A percentile compares a stretch with the other conserved stretches of the same genome.
Evolutionary conservation across 2,113 vertebrate species (phyloP).

Genomic region (Noturus placidus): DNA sequence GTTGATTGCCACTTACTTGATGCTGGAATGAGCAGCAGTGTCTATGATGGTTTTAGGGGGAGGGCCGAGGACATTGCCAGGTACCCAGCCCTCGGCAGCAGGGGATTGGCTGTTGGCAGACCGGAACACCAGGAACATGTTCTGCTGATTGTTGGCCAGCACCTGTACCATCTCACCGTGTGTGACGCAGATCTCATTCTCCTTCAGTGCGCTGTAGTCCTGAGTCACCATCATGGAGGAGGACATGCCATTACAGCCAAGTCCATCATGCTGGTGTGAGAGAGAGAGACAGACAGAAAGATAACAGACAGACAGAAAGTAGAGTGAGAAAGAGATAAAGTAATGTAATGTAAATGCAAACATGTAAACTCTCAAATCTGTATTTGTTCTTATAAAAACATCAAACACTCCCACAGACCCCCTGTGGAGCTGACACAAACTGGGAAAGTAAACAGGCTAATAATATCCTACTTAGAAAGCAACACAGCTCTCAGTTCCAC

Average conservation of each 20-base stretch:
- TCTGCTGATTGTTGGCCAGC: constrained; percentile 95
- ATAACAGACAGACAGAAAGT: neutral
- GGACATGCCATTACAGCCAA: constrained; percentile 86
- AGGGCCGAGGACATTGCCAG: constrained; percentile 86
- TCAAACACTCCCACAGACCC: neutral
- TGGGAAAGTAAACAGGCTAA: constrained; percentile 36
- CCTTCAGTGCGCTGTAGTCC: constrained; percentile 97
- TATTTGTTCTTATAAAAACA: constrained; percentile 18
- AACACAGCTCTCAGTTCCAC: neutral
- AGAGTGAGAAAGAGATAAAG: neutral
- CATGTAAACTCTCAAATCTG: neutral
- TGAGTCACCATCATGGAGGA: constrained; percentile 89
- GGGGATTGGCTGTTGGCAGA: constrained; percentile 88
- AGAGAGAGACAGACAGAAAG: neutral
- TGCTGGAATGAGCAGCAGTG: constrained; percentile 83
- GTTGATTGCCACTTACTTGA: constrained; percentile 95
- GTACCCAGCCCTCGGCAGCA: constrained; percentile 96
- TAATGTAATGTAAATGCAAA: no score
- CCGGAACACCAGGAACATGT: constrained; percentile 96
- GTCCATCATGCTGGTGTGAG: constrained; percentile 74
- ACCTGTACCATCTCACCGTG: constrained; percentile 94
- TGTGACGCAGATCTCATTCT: constrained; percentile 93
- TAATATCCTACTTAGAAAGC: constrained; percentile 33
- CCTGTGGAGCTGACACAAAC: constrained; percentile 17
- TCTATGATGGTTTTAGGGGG: constrained; percentile 83